Conservation (phyloP, 2,113 vertebrate species). For the Heteronetta atricapilla region DNA sequence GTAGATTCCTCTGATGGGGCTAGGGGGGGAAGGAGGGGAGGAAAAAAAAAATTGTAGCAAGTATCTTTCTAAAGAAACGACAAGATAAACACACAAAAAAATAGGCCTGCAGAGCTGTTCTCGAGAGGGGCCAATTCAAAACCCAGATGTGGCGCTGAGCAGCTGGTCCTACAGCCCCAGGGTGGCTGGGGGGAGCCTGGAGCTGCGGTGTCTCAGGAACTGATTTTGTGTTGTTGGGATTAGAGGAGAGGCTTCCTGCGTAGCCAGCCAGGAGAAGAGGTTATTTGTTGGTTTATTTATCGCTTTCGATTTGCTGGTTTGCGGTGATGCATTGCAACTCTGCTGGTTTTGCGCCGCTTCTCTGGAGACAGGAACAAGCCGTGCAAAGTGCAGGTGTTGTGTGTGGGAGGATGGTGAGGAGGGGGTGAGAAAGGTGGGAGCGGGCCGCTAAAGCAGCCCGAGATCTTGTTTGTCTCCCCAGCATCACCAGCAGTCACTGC, state of each 20-base stretch:
- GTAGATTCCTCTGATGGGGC: background rate
- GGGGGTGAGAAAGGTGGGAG: background rate
- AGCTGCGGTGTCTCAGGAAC: accelerated
- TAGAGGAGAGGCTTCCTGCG: background rate
- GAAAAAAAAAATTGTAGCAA: background rate
- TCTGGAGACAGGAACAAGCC: accelerated
- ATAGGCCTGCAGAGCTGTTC: background rate
- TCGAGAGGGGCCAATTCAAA: background rate
- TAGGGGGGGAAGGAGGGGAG: background rate
- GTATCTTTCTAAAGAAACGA: slow-evolving; percentile 12
- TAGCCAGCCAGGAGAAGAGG: background rate
- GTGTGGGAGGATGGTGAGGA: background rate
- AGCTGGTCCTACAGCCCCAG: background rate
- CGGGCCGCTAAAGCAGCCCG: background rate
- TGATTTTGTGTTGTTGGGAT: background rate
- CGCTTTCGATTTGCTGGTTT: accelerated
- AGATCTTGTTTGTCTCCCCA: background rate
- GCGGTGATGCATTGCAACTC: background rate
- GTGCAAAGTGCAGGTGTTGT: accelerated
- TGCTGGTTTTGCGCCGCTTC: background rate
- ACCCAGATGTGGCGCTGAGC: background rate
- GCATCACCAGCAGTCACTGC: background rate
- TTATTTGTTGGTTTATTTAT: background rate
- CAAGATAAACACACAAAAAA: slow-evolving; percentile 24
- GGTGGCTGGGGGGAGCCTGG: background rate